Percentiles rank a stretch among this genome's conserved stretches.
Conservation (phyloP, 2,888 invertebrate species). For the Diplolepis rosae region DNA sequence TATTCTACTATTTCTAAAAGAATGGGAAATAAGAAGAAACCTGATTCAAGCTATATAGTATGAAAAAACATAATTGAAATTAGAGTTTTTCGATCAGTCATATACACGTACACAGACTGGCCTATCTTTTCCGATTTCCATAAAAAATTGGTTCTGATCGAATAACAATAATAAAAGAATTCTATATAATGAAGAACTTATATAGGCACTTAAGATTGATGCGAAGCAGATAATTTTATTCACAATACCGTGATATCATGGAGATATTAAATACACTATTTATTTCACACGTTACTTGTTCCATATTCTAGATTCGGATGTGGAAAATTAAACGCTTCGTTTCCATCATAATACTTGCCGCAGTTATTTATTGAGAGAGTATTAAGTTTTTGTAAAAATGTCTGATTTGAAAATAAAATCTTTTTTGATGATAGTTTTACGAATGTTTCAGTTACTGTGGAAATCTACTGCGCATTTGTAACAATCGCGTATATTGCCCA, state of each 20-base stretch:
- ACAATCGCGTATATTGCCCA: too few species aligned
- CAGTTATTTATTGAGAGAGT: conserved; percentile 2
- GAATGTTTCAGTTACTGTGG: background rate
- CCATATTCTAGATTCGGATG: background rate
- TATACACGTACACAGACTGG: conserved; percentile 18
- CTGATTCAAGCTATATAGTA: background rate
- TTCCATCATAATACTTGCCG: conserved; percentile 11
- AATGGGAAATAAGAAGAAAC: background rate
- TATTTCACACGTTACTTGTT: background rate
- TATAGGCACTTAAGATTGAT: conserved; percentile 31
- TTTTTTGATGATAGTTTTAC: background rate
- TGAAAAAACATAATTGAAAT: background rate
- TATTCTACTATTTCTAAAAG: background rate
- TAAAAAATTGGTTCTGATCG: background rate
- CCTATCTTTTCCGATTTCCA: conserved; percentile 30
- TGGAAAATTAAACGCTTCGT: background rate
- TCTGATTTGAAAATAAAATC: background rate
- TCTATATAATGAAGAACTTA: conserved; percentile 22
- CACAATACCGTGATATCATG: background rate
- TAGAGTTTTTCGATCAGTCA: conserved; percentile 20
- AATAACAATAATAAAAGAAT: conserved; percentile 31
- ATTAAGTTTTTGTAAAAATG: background rate
- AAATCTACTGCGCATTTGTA: background rate
- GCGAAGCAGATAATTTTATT: background rate
- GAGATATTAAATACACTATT: background rate